Percentiles rank a stretch among this genome's conserved stretches.
Evolutionary conservation across 1,140 invertebrate species (phyloP).

Genomic region (Macrotrachela quadricornifera): DNA sequence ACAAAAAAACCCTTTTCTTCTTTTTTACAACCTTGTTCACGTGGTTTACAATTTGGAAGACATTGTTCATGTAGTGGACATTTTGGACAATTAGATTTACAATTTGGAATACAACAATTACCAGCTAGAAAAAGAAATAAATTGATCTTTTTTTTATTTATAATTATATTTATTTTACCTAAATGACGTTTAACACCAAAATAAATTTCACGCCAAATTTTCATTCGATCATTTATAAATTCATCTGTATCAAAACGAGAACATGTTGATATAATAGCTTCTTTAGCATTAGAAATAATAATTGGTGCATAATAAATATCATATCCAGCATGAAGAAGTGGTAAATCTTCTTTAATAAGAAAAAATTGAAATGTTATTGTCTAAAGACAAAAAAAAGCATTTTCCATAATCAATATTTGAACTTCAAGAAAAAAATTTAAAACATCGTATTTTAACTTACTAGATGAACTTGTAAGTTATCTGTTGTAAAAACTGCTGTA

Average conservation of each 20-base stretch:
- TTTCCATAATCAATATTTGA: constrained; percentile 13
- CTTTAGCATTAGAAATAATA: constrained; percentile 15
- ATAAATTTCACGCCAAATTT: constrained; percentile 13
- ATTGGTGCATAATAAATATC: constrained; percentile 18
- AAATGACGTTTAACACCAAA: constrained; percentile 14
- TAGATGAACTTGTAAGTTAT: constrained; percentile 14
- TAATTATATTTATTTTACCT: constrained; percentile 3
- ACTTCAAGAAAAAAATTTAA: too few relatives aligned
- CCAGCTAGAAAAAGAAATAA: not conserved
- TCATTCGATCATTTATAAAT: constrained; percentile 12
- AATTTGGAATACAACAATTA: constrained; percentile 1
- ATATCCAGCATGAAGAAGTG: constrained; percentile 15
- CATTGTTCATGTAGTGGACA: constrained; percentile 12
- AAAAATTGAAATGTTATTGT: constrained; percentile 16
- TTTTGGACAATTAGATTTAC: constrained; percentile 5
- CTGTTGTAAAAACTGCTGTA: constrained; percentile 14
- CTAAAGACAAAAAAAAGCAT: constrained; percentile 6
- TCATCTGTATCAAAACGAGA: constrained; percentile 14
- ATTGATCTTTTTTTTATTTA: not conserved
- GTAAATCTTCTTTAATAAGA: constrained; percentile 15
- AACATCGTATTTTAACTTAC: not conserved
- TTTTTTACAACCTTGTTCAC: constrained; percentile 9
- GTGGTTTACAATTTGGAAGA: constrained; percentile 13
- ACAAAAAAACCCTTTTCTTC: constrained; percentile 18
- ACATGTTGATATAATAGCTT: constrained; percentile 17